Percentiles rank a stretch among this genome's conserved stretches.
These are phyloP conservation scores for Lepidocyrtinus sp. DNA, from an alignment of 2,888 invertebrate genomes.

Conservation along the genomic window DNA sequence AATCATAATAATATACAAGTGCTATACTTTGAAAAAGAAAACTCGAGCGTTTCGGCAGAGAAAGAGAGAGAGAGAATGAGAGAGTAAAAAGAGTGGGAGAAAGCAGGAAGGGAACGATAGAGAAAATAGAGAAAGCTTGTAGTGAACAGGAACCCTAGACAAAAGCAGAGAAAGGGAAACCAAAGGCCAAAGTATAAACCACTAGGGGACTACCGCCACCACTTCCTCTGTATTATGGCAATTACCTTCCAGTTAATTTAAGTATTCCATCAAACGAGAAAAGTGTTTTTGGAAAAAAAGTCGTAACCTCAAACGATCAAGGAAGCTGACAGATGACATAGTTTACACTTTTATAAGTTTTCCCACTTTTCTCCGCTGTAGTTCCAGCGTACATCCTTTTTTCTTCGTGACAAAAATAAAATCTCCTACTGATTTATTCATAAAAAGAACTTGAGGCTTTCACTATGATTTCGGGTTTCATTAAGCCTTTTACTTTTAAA, in stretches of 20 bases:
- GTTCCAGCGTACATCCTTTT: not conserved
- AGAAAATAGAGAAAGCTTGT: slow-evolving; percentile 7
- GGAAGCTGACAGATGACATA: slow-evolving; percentile 57
- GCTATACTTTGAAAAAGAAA: slow-evolving; percentile 26
- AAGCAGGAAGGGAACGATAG: slow-evolving; percentile 27
- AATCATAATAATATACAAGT: slow-evolving; percentile 50
- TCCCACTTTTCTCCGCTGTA: slow-evolving; percentile 1
- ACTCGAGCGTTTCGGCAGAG: not conserved
- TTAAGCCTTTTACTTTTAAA: not conserved
- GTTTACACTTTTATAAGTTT: slow-evolving; percentile 35
- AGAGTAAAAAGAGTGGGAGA: slow-evolving; percentile 10
- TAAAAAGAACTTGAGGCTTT: not conserved
- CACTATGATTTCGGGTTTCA: slow-evolving; percentile 1
- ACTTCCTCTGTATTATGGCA: slow-evolving; percentile 60
- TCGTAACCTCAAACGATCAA: slow-evolving; percentile 57
- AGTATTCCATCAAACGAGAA: slow-evolving; percentile 58
- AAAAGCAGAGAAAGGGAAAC: slow-evolving; percentile 38
- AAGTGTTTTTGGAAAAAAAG: slow-evolving; percentile 52
- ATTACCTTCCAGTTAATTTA: slow-evolving; percentile 60
- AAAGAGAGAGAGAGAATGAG: slow-evolving; percentile 19
- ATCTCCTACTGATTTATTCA: slow-evolving; percentile 5
- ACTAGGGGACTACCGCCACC: slow-evolving; percentile 52
- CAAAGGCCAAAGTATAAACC: slow-evolving; percentile 58
- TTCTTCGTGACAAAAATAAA: slow-evolving; percentile 7
- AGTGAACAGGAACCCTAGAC: not conserved